Evolutionary conservation across 2,113 vertebrate species (phyloP).

Genomic region (Onychorhynchus coronatus): DNA sequence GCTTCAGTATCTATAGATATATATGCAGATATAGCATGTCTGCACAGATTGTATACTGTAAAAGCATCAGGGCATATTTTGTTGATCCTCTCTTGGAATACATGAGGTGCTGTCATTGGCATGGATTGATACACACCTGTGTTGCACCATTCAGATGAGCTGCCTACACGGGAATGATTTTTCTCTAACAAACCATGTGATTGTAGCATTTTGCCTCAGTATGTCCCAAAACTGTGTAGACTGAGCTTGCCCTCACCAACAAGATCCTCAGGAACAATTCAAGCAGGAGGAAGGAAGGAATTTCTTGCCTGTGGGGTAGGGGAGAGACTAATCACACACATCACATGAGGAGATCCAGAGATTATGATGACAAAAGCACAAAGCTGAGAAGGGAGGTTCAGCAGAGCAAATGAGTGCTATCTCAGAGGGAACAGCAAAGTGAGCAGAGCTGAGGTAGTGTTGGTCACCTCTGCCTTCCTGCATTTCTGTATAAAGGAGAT

Average conservation of each 20-base stretch:
- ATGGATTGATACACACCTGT: not conserved
- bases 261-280: not conserved
- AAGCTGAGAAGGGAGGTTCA: not conserved
- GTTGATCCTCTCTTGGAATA: not conserved
- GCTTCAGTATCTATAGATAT: not conserved
- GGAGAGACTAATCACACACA: not conserved
- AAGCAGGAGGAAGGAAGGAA: not conserved
- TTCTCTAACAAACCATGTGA: not conserved
- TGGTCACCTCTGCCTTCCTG: not conserved
- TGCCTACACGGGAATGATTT: not conserved
- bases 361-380: not conserved
- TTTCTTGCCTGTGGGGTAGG: not conserved
- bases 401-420: not conserved
- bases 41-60: not conserved
- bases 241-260: not conserved
- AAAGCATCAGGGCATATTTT: not conserved
- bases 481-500: not conserved
- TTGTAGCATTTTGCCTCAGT: not conserved
- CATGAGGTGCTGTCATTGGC: not conserved
- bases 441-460: rapidly evolving
- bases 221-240: not conserved
- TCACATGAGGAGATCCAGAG: rapidly evolving
- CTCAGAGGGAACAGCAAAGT: not conserved
- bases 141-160: not conserved
- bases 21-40: not conserved